Evolutionary conservation across 2,797 vertebrate species (phyloP), one percentile per base, ranked within the genome.

Genomic region (Sparidentex hasta): DNA sequence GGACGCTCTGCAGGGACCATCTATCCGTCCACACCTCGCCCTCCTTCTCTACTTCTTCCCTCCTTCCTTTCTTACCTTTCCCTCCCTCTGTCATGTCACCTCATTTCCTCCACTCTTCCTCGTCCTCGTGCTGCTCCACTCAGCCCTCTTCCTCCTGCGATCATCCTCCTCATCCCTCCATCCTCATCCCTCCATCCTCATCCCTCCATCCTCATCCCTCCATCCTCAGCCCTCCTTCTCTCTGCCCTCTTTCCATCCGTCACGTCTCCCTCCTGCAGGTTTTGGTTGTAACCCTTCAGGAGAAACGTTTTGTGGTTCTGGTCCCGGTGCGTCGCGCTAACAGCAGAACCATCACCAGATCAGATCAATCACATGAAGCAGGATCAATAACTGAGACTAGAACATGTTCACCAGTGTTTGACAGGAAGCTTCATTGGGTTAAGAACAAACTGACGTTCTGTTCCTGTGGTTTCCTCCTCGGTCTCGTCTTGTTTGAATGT

Each of bases 1-100:
- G 71, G 74, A 65, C 2, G 27, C 38, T 72, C 85, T 76, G 52
- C 76, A 47, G 79, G 82, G 79, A 84, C 56, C 65, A 23, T 74
- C 74, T 73, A 47, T 73, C 75, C 54, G 67, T 78, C 81, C 78
- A 56, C 72, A 59, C 56, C 77, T 78, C 48, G 3, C 6, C 63
- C 65, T 74, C 59, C 61, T 51, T 51, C 65, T 65, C 27, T 41
- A 3, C 63, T 41, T 43, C 46, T 0, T 70, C n/a, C 11, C 56
- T 61, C 46, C 57, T 9, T 59, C 4, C 59, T 17, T 43, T 48
- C 65, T 68, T 47, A 16, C 27, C 59, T 46, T 21, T n/a, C 25
- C 25, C 25, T 46, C 20, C 67, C 3, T 61, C 57, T 11, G 1
- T 46, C 38, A 18, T 27, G 23, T 18, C 13, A 4, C 5, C 11